Evolutionary conservation across 2,797 vertebrate genomes (phyloP).

Genomic region (Amniataba percoides): DNA sequence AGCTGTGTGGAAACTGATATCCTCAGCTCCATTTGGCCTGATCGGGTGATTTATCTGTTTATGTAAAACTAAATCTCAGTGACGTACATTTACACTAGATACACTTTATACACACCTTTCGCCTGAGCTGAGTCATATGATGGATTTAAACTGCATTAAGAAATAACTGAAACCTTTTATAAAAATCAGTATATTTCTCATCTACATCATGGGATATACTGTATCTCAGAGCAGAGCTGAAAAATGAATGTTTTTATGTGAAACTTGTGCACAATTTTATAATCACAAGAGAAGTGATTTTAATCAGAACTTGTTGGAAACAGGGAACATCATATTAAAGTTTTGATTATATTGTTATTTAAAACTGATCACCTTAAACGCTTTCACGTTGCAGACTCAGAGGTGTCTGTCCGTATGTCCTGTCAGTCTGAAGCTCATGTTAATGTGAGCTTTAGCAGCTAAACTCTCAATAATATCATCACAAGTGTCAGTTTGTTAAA

Average conservation of each 20-base stretch:
- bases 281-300: not conserved
- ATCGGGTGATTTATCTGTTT: slow-evolving; percentile 26
- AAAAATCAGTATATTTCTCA: not conserved
- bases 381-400: not conserved
- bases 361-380: not conserved
- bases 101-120: not conserved
- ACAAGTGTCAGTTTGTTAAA: not conserved
- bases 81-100: not conserved
- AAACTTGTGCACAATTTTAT: not conserved
- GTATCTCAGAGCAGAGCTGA: not conserved
- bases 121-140: not conserved
- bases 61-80: slow-evolving; percentile 10
- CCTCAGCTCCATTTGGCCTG: slow-evolving; percentile 22
- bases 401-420: not conserved
- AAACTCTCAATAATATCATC: not conserved
- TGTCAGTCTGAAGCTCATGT: not conserved
- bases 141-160: not conserved
- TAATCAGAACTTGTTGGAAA: not conserved
- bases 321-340: not conserved
- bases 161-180: not conserved
- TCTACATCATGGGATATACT: not conserved
- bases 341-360: not conserved
- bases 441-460: not conserved
- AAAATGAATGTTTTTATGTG: not conserved
- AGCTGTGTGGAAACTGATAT: slow-evolving; percentile 33